Evolutionary conservation across 2,113 vertebrate genomes (phyloP).

Genomic region (Serilophus lunatus): DNA sequence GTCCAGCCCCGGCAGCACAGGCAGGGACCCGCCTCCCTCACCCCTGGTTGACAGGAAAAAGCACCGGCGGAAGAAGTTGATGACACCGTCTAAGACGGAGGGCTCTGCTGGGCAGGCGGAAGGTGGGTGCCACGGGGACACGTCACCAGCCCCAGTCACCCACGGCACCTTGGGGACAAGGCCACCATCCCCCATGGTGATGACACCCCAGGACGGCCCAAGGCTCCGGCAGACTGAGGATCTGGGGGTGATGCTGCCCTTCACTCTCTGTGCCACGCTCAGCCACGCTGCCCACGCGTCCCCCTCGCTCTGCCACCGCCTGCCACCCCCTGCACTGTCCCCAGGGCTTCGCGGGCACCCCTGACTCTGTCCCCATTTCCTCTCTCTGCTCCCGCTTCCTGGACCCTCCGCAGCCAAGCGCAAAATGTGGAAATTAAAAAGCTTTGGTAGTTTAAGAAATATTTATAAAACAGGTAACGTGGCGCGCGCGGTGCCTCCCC

Average conservation of each 20-base stretch:
- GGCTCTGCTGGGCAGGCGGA: slow-evolving; percentile 87
- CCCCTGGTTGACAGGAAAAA: slow-evolving; percentile 92
- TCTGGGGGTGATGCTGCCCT: background rate
- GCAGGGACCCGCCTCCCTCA: slow-evolving; percentile 81
- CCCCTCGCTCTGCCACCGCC: background rate
- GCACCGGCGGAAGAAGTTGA: slow-evolving; percentile 90
- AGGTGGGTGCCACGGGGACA: slow-evolving; percentile 65
- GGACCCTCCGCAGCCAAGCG: slow-evolving; percentile 91
- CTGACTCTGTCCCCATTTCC: slow-evolving; percentile 30
- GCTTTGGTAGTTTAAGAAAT: slow-evolving; percentile 99
- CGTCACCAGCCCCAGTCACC: background rate
- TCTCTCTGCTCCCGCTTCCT: slow-evolving; percentile 62
- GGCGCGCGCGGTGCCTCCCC: background rate
- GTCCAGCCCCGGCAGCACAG: slow-evolving; percentile 69
- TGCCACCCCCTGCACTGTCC: background rate
- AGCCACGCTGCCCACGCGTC: background rate
- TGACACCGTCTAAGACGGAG: slow-evolving; percentile 89
- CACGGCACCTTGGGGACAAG: rapidly evolving
- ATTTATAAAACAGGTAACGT: slow-evolving; percentile 99
- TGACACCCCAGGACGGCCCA: rapidly evolving
- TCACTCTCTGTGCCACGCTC: background rate
- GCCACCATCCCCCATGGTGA: rapidly evolving
- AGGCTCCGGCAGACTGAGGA: rapidly evolving
- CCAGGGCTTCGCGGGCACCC: background rate
- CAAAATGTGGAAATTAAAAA: slow-evolving; percentile 99